Conservation (phyloP, 2,888 invertebrate species). For the Apodemia duryi region DNA sequence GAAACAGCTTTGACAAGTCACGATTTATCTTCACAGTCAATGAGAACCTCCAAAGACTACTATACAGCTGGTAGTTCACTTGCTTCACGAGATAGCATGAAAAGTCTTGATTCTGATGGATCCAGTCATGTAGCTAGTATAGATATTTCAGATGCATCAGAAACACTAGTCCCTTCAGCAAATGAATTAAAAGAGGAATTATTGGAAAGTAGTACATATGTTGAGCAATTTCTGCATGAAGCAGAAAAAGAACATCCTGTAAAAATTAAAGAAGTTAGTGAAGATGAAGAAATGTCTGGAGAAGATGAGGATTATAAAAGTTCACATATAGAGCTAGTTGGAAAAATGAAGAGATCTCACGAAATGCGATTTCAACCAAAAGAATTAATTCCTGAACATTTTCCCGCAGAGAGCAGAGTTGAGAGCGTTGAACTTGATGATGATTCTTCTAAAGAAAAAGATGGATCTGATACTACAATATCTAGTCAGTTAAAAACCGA, state of each 20-base stretch:
- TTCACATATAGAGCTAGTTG: conserved; percentile 76
- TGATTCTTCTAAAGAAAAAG: conserved; percentile 61
- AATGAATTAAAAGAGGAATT: conserved; percentile 88
- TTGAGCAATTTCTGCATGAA: conserved; percentile 74
- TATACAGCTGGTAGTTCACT: conserved; percentile 92
- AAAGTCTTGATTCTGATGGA: conserved; percentile 92
- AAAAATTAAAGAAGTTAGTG: conserved; percentile 69
- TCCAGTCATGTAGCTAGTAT: conserved; percentile 93
- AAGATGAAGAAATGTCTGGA: conserved; percentile 73
- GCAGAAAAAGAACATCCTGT: conserved; percentile 46
- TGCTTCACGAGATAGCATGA: conserved; percentile 94
- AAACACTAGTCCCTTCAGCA: conserved; percentile 94
- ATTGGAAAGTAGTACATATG: conserved; percentile 81
- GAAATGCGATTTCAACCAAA: conserved; percentile 93
- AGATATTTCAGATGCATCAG: conserved; percentile 94
- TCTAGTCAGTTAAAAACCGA: conserved; percentile 70
- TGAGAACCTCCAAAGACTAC: conserved; percentile 90
- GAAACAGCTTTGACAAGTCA: conserved; percentile 91
- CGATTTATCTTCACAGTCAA: conserved; percentile 84
- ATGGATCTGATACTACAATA: conserved; percentile 67
- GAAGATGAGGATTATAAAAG: conserved; percentile 76
- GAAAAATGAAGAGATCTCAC: conserved; percentile 92
- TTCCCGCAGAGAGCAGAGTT: conserved; percentile 56
- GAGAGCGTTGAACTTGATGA: conserved; percentile 68
- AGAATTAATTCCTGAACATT: conserved; percentile 72